phyloP scores from a whole-genome alignment of 2,888 invertebrate species.

The Apantesis nais region DNA sequence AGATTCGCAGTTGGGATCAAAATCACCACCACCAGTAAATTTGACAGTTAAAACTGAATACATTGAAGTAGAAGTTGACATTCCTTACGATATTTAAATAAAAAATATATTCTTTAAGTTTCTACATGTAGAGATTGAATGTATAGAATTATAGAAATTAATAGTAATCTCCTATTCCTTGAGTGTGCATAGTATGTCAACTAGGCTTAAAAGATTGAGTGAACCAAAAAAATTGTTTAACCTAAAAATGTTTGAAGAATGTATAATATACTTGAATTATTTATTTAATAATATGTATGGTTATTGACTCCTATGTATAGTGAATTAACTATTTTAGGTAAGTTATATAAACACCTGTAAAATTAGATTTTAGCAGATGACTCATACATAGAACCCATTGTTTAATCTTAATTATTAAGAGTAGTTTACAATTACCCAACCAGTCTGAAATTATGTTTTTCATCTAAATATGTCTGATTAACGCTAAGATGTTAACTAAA shows the following conservation, averaged over 20 bases:
- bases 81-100: constrained; percentile 30
- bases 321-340: neutral
- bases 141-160: neutral
- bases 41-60: constrained; percentile 37
- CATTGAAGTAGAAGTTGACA: constrained; percentile 47
- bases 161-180: neutral
- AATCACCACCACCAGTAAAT: constrained; percentile 32
- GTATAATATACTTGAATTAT: neutral
- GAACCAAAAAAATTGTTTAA: neutral
- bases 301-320: neutral
- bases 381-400: neutral
- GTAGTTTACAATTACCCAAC: neutral
- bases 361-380: neutral
- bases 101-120: neutral
- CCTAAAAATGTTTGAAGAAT: neutral
- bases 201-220: neutral
- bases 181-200: neutral
- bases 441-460: neutral
- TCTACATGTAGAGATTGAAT: neutral
- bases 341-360: neutral
- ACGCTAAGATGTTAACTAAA: neutral
- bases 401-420: neutral
- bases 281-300: neutral
- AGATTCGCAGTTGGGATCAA: constrained; percentile 19
- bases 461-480: neutral